Evolutionary conservation across 2,888 invertebrate species (phyloP).

Genomic region (Pandemis cinnamomeana): DNA sequence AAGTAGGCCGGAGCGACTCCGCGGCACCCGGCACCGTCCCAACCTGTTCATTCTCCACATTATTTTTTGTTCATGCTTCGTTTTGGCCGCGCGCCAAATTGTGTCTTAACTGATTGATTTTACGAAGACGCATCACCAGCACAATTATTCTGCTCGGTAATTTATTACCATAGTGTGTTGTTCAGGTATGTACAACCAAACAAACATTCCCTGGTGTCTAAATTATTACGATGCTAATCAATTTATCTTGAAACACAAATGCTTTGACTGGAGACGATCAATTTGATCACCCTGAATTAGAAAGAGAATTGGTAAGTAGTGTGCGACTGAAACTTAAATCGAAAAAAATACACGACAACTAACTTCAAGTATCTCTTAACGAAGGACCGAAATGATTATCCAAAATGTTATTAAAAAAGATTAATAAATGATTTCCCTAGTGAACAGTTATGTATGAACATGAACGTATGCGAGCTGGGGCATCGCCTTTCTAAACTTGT

Average conservation of each 20-base stretch:
- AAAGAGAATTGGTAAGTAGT: neutral
- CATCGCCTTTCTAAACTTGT: conserved; percentile 39
- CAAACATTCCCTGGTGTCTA: conserved; percentile 24
- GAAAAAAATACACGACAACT: neutral
- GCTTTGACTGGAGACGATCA: conserved; percentile 14
- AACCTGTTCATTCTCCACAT: conserved; percentile 47
- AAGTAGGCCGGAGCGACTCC: conserved; percentile 37
- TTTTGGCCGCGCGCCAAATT: conserved; percentile 58
- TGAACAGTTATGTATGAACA: neutral
- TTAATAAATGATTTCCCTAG: neutral
- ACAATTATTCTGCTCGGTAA: conserved; percentile 53
- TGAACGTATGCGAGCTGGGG: neutral
- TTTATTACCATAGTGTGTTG: conserved; percentile 45
- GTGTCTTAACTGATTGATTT: conserved; percentile 67
- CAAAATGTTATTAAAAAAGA: neutral
- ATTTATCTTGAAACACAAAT: conserved; percentile 17
- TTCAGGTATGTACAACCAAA: conserved; percentile 25
- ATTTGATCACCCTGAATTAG: neutral
- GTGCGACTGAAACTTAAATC: neutral
- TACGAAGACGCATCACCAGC: conserved; percentile 55
- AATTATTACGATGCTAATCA: conserved; percentile 29
- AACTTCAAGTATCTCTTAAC: too few species aligned
- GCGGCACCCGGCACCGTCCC: conserved; percentile 27
- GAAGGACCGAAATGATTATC: too few species aligned
- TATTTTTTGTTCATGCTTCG: conserved; percentile 54